Conservation (phyloP, 2,888 invertebrate genomes). For the Scaptomyza polygonia region DNA sequence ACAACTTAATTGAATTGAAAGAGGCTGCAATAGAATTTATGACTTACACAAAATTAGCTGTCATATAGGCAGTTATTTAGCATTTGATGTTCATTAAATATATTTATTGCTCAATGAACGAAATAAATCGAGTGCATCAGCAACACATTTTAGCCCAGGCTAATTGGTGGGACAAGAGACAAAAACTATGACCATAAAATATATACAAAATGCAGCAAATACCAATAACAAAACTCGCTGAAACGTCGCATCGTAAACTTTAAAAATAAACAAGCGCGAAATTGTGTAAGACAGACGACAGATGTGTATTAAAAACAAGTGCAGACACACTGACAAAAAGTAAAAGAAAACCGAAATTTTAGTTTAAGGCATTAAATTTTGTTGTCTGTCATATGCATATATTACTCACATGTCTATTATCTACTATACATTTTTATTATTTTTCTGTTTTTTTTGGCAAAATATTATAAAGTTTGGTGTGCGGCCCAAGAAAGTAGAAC, state of each 20-base stretch:
- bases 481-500: constrained; percentile 45
- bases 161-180: not conserved
- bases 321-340: constrained; percentile 30
- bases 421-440: constrained; percentile 7
- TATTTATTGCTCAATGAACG: constrained; percentile 61
- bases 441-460: constrained; percentile 19
- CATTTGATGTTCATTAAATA: constrained; percentile 59
- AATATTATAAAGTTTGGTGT: constrained; percentile 40
- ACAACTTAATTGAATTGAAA: constrained; percentile 48
- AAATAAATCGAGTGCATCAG: constrained; percentile 44
- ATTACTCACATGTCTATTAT: constrained; percentile 45
- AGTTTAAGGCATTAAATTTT: constrained; percentile 17
- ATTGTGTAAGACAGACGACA: constrained; percentile 43
- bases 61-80: constrained; percentile 48
- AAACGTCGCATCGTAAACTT: constrained; percentile 63
- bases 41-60: constrained; percentile 32
- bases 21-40: constrained; percentile 4
- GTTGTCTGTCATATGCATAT: constrained; percentile 29
- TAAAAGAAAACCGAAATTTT: constrained; percentile 18
- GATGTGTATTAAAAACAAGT: constrained; percentile 1
- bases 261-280: constrained; percentile 68
- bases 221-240: constrained; percentile 28
- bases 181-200: constrained; percentile 40
- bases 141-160: constrained; percentile 22
- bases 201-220: constrained; percentile 30